These are phyloP conservation scores for Ctenopoma multispine DNA, from an alignment of 2,797 vertebrate species.

Conservation along the genomic window DNA sequence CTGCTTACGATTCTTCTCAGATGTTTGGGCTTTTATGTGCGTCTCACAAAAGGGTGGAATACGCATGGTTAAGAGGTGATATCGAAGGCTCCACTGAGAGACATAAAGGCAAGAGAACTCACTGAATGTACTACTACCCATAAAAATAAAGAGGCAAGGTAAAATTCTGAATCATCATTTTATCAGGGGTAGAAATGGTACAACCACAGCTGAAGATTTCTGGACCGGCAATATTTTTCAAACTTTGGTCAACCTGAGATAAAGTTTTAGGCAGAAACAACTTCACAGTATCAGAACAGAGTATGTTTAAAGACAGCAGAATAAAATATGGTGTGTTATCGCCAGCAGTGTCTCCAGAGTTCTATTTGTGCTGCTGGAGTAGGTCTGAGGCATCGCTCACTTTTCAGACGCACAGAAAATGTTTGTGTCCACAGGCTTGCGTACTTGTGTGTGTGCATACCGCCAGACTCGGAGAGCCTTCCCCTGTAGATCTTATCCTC, in stretches of 20 bases:
- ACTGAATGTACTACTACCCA: conserved; percentile 25
- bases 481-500: conserved; percentile 99
- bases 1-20: conserved; percentile 76
- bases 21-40: conserved; percentile 60
- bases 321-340: conserved; percentile 36
- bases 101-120: conserved; percentile 39
- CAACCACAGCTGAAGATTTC: conserved; percentile 29
- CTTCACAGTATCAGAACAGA: conserved; percentile 35
- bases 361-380: conserved; percentile 27
- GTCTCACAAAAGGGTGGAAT: conserved; percentile 48
- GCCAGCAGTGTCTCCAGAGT: conserved; percentile 1
- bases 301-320: conserved; percentile 23
- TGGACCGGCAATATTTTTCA: conserved; percentile 34
- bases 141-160: conserved; percentile 32
- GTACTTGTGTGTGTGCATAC: conserved; percentile 73
- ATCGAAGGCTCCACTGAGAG: conserved; percentile 19
- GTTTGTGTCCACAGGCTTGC: conserved; percentile 10
- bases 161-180: conserved; percentile 52
- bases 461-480: conserved; percentile 93
- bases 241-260: conserved; percentile 28
- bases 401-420: conserved; percentile 24
- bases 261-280: conserved; percentile 29
- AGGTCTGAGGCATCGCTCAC: conserved; percentile 26
- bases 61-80: conserved; percentile 32
- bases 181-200: conserved; percentile 15